Evolutionary conservation across 92 coral and sea anemone species (phyloP).

Genomic region (Pocillopora meandrina): DNA sequence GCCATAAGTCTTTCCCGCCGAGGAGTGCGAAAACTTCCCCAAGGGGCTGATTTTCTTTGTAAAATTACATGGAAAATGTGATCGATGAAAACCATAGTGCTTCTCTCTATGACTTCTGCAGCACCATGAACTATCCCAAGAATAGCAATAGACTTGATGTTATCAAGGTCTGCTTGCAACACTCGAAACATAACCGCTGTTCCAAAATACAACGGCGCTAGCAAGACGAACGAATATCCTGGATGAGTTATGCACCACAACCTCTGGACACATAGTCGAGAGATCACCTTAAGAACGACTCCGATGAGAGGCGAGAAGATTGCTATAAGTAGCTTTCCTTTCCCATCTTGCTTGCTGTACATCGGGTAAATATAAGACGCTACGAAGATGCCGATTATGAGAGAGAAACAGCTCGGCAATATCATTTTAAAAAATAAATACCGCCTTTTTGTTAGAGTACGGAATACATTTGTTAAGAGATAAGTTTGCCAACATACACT

Average conservation of each 20-base stretch:
- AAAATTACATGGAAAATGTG: background rate
- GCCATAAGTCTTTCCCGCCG: constrained; percentile 47
- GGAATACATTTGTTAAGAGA: background rate
- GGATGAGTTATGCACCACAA: too few relatives aligned
- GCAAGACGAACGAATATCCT: too few relatives aligned
- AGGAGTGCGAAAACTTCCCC: background rate
- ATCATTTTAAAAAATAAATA: background rate
- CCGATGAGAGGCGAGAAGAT: too few relatives aligned
- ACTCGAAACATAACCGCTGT: constrained; percentile 14
- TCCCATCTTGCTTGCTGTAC: too few relatives aligned
- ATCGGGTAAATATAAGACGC: too few relatives aligned
- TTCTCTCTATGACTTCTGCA: too few relatives aligned
- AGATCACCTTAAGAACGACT: too few relatives aligned
- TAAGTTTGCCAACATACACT: constrained; percentile 1
- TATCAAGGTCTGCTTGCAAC: constrained; percentile 14
- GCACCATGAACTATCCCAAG: constrained; percentile 3
- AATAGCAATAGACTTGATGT: background rate
- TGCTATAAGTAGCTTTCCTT: background rate
- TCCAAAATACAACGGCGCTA: too few relatives aligned
- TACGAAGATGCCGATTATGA: background rate
- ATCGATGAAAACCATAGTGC: constrained; percentile 14
- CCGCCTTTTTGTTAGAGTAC: background rate
- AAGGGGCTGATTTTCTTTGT: constrained; percentile 2
- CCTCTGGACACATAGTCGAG: too few relatives aligned
- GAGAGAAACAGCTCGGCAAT: background rate